phyloP scores from a whole-genome alignment of 2,113 vertebrate species.

The Entomyzon cyanotis region DNA sequence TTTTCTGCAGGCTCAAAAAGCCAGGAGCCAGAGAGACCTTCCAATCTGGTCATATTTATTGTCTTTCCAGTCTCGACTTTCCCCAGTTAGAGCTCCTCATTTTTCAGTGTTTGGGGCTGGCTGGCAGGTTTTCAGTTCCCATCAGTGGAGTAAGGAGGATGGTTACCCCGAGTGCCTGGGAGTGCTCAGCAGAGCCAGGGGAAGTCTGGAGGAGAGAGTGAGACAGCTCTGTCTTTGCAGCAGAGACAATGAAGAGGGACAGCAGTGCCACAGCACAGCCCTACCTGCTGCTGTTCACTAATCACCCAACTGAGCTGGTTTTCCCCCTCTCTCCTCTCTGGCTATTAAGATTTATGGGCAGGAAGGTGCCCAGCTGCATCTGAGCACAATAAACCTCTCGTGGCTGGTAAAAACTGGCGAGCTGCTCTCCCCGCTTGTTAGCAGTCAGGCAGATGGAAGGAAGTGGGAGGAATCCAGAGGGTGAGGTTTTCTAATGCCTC shows the following conservation, averaged over 20 bases:
- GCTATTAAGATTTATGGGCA: conserved; percentile 33
- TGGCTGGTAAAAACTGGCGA: neutral
- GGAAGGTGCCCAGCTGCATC: conserved; percentile 1
- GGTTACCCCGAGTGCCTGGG: neutral
- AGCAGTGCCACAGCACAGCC: neutral
- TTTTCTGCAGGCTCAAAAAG: neutral
- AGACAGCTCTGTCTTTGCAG: fast-evolving
- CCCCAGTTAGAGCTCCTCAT: neutral
- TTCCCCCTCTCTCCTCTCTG: neutral
- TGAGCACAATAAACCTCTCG: conserved; percentile 5
- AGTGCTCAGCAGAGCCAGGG: neutral
- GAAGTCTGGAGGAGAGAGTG: neutral
- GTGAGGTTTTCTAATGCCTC: conserved; percentile 49
- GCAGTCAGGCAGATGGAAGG: conserved; percentile 54
- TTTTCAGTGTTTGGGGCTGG: conserved; percentile 33
- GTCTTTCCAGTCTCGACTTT: neutral
- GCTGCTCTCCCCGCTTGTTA: conserved; percentile 58
- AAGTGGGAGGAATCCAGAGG: conserved; percentile 51
- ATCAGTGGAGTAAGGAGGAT: neutral
- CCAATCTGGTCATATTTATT: neutral
- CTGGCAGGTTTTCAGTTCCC: conserved; percentile 39
- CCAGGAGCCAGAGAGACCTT: neutral
- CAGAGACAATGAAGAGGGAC: neutral
- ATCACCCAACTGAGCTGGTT: neutral
- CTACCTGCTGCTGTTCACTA: neutral